Conservation (phyloP, 2,888 invertebrate genomes). For the Criorhina ranunculi region DNA sequence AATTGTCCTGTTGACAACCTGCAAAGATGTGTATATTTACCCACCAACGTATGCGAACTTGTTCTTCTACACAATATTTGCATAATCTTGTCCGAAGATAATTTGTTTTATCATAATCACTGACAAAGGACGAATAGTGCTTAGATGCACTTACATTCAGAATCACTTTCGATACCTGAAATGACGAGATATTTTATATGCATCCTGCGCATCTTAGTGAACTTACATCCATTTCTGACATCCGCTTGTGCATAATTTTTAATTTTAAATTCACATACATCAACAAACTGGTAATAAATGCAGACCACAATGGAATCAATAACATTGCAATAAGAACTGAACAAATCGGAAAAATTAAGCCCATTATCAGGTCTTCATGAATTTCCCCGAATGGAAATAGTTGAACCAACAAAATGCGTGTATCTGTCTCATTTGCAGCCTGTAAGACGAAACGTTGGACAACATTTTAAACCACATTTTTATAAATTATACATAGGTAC, state of each 20-base stretch:
- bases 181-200: neutral
- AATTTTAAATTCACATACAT: slow-evolving; percentile 79
- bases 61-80: slow-evolving; percentile 78
- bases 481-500: no score
- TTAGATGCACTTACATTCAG: slow-evolving; percentile 6
- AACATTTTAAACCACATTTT: neutral
- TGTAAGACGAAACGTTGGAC: neutral
- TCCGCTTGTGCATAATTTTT: slow-evolving; percentile 78
- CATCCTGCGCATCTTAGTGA: no score
- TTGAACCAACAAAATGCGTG: slow-evolving; percentile 79
- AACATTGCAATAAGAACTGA: slow-evolving; percentile 78
- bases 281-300: slow-evolving; percentile 81
- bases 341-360: slow-evolving; percentile 78
- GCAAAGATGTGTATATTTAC: neutral
- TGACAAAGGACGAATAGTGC: slow-evolving; percentile 1
- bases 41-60: slow-evolving; percentile 78
- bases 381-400: slow-evolving; percentile 80
- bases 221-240: slow-evolving; percentile 80
- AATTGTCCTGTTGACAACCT: no score
- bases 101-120: slow-evolving; percentile 41
- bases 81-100: slow-evolving; percentile 78
- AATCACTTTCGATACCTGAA: slow-evolving; percentile 44
- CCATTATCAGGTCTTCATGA: slow-evolving; percentile 78
- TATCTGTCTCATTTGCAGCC: slow-evolving; percentile 77
- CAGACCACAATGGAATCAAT: slow-evolving; percentile 81